These are phyloP conservation scores for Sebastiscus tertius DNA, from an alignment of 2,797 vertebrate species.

Conservation along the genomic window DNA sequence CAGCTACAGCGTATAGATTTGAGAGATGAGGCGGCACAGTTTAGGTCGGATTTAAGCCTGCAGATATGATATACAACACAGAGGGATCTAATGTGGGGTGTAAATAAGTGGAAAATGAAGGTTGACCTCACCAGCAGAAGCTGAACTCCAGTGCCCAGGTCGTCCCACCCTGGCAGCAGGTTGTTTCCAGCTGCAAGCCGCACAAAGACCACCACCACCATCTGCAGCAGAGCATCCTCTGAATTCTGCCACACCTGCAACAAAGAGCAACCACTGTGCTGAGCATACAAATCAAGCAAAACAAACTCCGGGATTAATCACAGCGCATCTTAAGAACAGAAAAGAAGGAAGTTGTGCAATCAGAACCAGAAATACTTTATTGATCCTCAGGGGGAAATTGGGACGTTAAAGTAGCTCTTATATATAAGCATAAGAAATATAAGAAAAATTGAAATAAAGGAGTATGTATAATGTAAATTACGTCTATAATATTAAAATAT, in stretches of 20 bases:
- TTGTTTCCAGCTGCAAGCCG: conserved; percentile 80
- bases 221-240: conserved; percentile 92
- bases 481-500: too few relatives aligned
- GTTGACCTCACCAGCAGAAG: conserved; percentile 90
- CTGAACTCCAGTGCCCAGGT: conserved; percentile 89
- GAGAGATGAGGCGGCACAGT: neutral
- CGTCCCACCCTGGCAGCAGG: conserved; percentile 86
- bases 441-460: too few relatives aligned
- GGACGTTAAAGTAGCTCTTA: too few relatives aligned
- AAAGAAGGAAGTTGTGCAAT: neutral
- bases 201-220: conserved; percentile 85
- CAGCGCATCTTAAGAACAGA: neutral
- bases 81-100: neutral
- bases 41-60: neutral
- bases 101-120: neutral
- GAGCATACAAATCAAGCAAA: neutral
- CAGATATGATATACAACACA: neutral
- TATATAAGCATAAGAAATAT: too few relatives aligned
- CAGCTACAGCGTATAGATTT: neutral
- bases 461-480: too few relatives aligned
- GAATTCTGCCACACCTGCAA: conserved; percentile 95
- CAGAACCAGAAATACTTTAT: too few relatives aligned
- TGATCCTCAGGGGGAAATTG: too few relatives aligned
- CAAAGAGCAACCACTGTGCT: conserved; percentile 3
- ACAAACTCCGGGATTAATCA: neutral